These are phyloP conservation scores for Platyrinchus mystaceus DNA, from an alignment of 2,797 vertebrate species.

Conservation along the genomic window DNA sequence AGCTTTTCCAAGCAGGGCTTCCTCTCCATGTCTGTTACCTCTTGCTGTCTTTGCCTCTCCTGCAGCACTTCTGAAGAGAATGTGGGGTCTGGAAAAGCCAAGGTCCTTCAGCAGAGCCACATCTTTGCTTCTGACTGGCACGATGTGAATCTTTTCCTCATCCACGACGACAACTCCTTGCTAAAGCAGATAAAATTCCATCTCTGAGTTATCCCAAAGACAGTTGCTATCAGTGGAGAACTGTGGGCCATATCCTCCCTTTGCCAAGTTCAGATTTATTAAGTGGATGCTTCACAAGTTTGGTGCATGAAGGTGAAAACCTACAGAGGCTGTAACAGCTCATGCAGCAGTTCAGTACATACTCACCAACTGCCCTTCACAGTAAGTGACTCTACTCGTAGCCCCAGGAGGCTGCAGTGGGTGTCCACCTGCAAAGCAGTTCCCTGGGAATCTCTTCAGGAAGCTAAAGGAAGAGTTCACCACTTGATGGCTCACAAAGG, in stretches of 20 bases:
- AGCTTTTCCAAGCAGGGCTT: not conserved
- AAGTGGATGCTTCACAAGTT: not conserved
- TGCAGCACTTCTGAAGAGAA: slow-evolving; percentile 5
- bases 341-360: not conserved
- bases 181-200: slow-evolving; percentile 51
- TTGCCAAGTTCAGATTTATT: not conserved
- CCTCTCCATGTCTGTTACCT: not conserved
- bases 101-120: not conserved
- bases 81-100: slow-evolving; percentile 9
- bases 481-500: slow-evolving; percentile 22
- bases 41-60: not conserved
- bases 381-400: slow-evolving; percentile 47
- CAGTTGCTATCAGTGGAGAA: not conserved
- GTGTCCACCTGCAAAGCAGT: slow-evolving; percentile 51
- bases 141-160: slow-evolving; percentile 29
- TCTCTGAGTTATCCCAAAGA: not conserved
- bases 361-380: slow-evolving; percentile 70
- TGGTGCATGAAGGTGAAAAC: not conserved
- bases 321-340: not conserved
- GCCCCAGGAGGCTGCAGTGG: not conserved
- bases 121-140: slow-evolving; percentile 44
- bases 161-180: slow-evolving; percentile 25
- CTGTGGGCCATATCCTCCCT: not conserved
- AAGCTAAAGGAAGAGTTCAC: slow-evolving; percentile 47
- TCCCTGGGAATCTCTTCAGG: slow-evolving; percentile 10